Evolutionary conservation across 2,113 vertebrate genomes (phyloP).

Genomic region (Triplophysa siluroides): DNA sequence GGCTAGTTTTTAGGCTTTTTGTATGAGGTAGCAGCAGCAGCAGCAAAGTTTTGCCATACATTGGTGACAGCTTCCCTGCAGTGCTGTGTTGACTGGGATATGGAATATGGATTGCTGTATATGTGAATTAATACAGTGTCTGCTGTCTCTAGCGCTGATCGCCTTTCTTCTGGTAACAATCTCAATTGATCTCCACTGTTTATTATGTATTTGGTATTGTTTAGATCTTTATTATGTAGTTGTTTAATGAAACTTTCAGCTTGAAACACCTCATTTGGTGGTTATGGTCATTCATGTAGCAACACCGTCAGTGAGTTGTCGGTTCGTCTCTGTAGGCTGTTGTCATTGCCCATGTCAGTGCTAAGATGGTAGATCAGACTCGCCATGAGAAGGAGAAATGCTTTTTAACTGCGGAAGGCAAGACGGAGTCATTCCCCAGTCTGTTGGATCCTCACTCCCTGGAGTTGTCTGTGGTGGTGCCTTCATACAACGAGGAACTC

Average conservation of each 20-base stretch:
- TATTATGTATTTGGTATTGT: background rate
- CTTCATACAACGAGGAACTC: slow-evolving; percentile 92
- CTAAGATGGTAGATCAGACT: slow-evolving; percentile 72
- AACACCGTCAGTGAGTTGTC: background rate
- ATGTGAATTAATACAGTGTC: slow-evolving; percentile 62
- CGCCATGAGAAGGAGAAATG: slow-evolving; percentile 80
- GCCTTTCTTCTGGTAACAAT: slow-evolving; percentile 65
- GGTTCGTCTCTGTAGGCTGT: slow-evolving; percentile 70
- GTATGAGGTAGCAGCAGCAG: background rate
- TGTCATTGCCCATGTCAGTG: slow-evolving; percentile 81
- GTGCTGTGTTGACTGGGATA: background rate
- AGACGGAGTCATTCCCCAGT: slow-evolving; percentile 78
- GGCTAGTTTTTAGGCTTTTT: background rate
- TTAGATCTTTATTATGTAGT: background rate
- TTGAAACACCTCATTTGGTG: no score
- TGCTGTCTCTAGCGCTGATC: slow-evolving; percentile 60
- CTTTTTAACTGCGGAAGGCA: slow-evolving; percentile 74
- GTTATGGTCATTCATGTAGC: background rate
- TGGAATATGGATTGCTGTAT: slow-evolving; percentile 67
- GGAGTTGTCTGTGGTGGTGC: slow-evolving; percentile 89
- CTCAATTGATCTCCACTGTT: slow-evolving; percentile 27
- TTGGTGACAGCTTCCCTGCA: background rate
- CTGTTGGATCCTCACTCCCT: slow-evolving; percentile 79
- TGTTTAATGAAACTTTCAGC: no score
- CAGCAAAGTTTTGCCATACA: slow-evolving; percentile 16